Evolutionary conservation across 1,140 invertebrate species (phyloP).

Genomic region (Vanessa tameamea): DNA sequence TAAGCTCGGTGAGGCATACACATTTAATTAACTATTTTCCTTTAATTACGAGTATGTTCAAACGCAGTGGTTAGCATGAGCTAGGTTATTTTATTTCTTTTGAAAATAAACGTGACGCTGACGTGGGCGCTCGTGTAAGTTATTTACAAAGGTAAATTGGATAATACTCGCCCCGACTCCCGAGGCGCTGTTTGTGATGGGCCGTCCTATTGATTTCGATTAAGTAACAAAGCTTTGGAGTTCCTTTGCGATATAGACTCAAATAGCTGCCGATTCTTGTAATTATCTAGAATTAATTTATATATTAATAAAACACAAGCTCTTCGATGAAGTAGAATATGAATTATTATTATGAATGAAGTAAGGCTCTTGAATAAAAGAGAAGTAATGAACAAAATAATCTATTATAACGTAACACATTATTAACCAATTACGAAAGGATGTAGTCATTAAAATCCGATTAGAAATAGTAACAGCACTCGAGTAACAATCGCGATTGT

Average conservation of each 20-base stretch:
- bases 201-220: slow-evolving; percentile 14
- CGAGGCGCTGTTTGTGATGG: slow-evolving; percentile 8
- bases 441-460: slow-evolving; percentile 35
- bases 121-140: not conserved
- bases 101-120: not conserved
- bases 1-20: too few relatives aligned
- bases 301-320: not conserved
- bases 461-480: slow-evolving; percentile 35
- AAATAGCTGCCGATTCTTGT: not conserved
- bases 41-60: not conserved
- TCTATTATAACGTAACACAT: not conserved
- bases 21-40: too few relatives aligned
- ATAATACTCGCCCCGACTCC: slow-evolving; percentile 25
- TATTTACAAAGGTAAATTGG: slow-evolving; percentile 25
- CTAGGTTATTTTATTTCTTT: slow-evolving; percentile 7
- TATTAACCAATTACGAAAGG: slow-evolving; percentile 6
- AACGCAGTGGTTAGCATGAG: not conserved
- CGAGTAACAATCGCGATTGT: slow-evolving; percentile 40
- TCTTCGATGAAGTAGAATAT: not conserved
- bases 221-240: not conserved
- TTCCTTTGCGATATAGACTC: not conserved
- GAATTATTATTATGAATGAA: too few relatives aligned
- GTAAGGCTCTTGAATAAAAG: not conserved
- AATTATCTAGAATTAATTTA: not conserved
- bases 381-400: not conserved